A percentile compares a stretch with the other conserved stretches of the same genome.
These are phyloP conservation scores for Ormyrus pomaceus DNA, from an alignment of 2,888 invertebrate species.

Conservation along the genomic window DNA sequence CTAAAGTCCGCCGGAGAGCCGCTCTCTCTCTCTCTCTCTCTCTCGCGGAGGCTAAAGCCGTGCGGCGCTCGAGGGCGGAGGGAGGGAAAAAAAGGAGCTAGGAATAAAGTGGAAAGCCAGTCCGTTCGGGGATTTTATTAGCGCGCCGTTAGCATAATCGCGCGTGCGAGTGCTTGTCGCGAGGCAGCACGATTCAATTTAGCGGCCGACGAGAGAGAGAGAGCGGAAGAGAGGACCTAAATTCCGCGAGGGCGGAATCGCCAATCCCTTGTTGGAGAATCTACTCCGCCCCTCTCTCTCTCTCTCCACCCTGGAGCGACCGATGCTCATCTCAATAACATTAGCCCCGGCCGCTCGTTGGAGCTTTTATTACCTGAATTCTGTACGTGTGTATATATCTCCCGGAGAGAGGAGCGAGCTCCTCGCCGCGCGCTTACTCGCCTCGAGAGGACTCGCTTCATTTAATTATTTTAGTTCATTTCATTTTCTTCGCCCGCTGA, in stretches of 20 bases:
- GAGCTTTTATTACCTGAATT: constrained; percentile 67
- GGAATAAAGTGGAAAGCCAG: constrained; percentile 42
- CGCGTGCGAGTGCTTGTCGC: constrained; percentile 40
- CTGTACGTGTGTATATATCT: not conserved
- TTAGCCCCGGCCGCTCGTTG: constrained; percentile 55
- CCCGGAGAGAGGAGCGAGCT: not conserved
- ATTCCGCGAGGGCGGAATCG: constrained; percentile 67
- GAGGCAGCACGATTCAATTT: constrained; percentile 65
- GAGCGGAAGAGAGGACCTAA: constrained; percentile 59
- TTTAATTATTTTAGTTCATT: constrained; percentile 38
- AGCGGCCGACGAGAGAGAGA: constrained; percentile 35
- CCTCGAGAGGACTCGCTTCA: not conserved
- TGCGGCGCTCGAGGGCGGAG: not conserved
- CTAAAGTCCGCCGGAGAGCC: too few relatives aligned
- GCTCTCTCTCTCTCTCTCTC: too few relatives aligned
- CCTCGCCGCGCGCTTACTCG: not conserved
- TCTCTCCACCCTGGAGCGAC: not conserved
- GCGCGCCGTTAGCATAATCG: constrained; percentile 65
- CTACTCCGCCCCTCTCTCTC: constrained; percentile 63
- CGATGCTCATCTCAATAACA: constrained; percentile 72
- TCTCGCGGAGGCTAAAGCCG: not conserved
- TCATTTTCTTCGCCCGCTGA: not conserved
- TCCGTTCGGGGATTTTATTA: constrained; percentile 63
- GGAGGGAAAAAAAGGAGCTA: not conserved
- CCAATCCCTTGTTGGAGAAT: constrained; percentile 65